These are phyloP conservation scores for Lasioglossum marginatum DNA, from an alignment of 2,888 invertebrate genomes.

Conservation along the genomic window DNA sequence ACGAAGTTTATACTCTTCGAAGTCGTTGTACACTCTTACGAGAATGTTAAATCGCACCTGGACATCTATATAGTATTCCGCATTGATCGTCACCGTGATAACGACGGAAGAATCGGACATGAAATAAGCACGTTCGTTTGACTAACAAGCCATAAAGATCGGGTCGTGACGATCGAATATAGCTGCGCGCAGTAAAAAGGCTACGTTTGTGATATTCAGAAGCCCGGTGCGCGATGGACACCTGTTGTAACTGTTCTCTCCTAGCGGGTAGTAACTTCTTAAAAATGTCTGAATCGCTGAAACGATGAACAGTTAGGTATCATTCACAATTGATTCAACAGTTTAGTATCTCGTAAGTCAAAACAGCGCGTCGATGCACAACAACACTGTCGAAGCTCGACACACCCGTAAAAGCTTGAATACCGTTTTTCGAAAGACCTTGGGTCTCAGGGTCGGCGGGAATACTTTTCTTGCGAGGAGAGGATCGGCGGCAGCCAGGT, in stretches of 20 bases:
- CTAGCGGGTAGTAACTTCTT: background rate
- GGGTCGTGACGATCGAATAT: background rate
- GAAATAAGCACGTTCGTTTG: background rate
- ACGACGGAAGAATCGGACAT: constrained; percentile 1
- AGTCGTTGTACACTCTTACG: background rate
- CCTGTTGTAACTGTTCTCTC: background rate
- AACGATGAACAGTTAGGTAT: background rate
- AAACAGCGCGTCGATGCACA: background rate
- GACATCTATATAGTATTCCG: background rate
- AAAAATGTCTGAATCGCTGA: background rate
- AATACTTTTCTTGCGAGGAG: background rate
- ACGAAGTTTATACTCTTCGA: background rate
- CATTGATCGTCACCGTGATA: background rate
- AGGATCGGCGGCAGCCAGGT: background rate
- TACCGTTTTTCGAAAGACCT: background rate
- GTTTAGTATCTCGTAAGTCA: background rate
- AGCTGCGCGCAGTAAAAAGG: background rate
- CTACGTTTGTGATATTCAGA: background rate
- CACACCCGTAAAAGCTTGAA: background rate
- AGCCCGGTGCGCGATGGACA: background rate
- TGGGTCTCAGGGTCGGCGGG: background rate
- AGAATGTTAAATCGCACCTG: background rate
- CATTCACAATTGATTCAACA: background rate
- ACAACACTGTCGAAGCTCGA: background rate
- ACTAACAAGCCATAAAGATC: background rate